Evolutionary conservation across 2,888 invertebrate species (phyloP).

Genomic region (Zhuqinia jingwanae): DNA sequence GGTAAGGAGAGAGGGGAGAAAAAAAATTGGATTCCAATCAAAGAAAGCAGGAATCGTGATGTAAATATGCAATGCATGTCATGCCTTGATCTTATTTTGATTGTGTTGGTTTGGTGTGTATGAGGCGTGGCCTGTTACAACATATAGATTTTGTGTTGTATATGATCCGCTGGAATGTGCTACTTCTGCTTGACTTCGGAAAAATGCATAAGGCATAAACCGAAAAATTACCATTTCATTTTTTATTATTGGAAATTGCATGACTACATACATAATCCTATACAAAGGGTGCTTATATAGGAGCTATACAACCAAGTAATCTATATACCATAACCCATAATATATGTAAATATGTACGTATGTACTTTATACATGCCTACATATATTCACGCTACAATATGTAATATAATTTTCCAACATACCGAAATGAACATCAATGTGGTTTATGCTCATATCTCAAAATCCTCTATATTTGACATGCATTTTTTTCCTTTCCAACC

Average conservation of each 20-base stretch:
- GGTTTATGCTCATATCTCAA: conserved; percentile 22
- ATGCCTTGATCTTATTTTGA: conserved; percentile 53
- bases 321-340: no score
- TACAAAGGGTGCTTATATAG: no score
- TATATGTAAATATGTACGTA: no score
- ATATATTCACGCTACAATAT: neutral
- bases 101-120: conserved; percentile 4
- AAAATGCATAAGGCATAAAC: conserved; percentile 48
- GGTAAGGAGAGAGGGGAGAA: neutral
- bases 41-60: conserved; percentile 37
- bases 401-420: neutral
- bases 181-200: neutral
- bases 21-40: conserved; percentile 46
- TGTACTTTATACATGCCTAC: neutral
- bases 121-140: neutral
- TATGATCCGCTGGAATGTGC: neutral
- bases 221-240: conserved; percentile 44
- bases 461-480: conserved; percentile 15
- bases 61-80: conserved; percentile 50
- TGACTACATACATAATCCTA: neutral
- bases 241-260: conserved; percentile 39
- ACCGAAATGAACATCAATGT: neutral
- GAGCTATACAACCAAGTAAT: no score
- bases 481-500: conserved; percentile 27
- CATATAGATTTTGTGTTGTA: neutral